A percentile compares a stretch with the other conserved stretches of the same genome.
phyloP scores from a whole-genome alignment of 2,113 vertebrate genomes.

The Gallinago paraguaiae region DNA sequence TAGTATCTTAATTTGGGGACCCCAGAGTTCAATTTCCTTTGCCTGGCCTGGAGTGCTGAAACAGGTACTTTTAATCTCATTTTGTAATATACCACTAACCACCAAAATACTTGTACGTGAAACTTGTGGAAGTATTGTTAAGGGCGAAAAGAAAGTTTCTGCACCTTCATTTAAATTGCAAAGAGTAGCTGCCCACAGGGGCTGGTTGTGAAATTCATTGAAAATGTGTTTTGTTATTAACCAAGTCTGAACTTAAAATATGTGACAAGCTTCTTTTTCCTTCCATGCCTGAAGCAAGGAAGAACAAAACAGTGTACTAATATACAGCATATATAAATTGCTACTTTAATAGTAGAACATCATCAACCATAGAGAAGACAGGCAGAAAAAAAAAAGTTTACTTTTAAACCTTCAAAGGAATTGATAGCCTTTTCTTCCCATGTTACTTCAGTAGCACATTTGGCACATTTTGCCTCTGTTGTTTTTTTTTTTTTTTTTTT shows the following conservation, averaged over 20 bases:
- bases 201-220: background rate
- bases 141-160: conserved; percentile 35
- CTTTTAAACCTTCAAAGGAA: conserved; percentile 27
- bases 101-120: background rate
- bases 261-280: conserved; percentile 40
- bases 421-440: background rate
- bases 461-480: background rate
- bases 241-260: conserved; percentile 46
- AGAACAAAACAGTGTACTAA: conserved; percentile 31
- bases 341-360: conserved; percentile 33
- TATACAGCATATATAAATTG: conserved; percentile 1
- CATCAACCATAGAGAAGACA: conserved; percentile 1
- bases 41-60: conserved; percentile 14
- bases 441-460: background rate
- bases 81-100: conserved; percentile 19
- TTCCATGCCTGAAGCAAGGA: conserved; percentile 50
- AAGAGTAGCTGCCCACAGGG: conserved; percentile 40
- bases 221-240: conserved; percentile 58
- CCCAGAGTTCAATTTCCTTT: background rate
- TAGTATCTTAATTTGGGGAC: conserved; percentile 4
- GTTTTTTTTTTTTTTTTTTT: no score
- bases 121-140: conserved; percentile 33
- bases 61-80: conserved; percentile 8
- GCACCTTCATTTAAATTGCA: conserved; percentile 61
- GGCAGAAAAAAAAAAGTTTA: background rate